Conservation (phyloP, 2,888 invertebrate species). For the Apotomis capreana region DNA sequence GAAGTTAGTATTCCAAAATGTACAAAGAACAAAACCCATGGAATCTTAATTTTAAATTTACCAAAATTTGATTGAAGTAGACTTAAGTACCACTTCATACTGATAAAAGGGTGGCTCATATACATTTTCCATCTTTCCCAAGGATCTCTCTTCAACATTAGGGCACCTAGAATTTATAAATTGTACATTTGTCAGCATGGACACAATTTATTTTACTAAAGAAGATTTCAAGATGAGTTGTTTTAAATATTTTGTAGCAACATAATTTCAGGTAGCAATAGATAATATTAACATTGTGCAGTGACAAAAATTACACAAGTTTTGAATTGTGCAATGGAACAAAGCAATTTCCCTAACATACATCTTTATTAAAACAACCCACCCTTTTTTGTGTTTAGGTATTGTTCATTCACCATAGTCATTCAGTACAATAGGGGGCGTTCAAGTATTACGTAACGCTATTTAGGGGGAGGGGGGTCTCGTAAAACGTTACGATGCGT, state of each 20-base stretch:
- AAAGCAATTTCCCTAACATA: too few relatives aligned
- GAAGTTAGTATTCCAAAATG: slow-evolving; percentile 36
- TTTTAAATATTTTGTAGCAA: too few relatives aligned
- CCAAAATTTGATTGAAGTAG: slow-evolving; percentile 81
- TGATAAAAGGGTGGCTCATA: slow-evolving; percentile 80
- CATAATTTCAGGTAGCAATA: too few relatives aligned
- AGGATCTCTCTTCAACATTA: slow-evolving; percentile 82
- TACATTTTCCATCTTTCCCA: slow-evolving; percentile 84
- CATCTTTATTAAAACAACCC: too few relatives aligned
- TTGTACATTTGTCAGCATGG: slow-evolving; percentile 5
- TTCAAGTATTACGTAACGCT: too few relatives aligned
- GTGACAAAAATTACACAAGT: too few relatives aligned
- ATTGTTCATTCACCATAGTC: background rate
- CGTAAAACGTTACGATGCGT: too few relatives aligned
- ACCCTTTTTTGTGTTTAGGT: too few relatives aligned
- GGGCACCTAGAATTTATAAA: slow-evolving; percentile 76
- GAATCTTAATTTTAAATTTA: slow-evolving; percentile 64
- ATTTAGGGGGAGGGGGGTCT: too few relatives aligned
- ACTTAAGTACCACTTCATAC: slow-evolving; percentile 83
- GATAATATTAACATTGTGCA: too few relatives aligned
- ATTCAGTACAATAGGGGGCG: background rate
- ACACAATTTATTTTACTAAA: background rate
- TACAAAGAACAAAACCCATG: slow-evolving; percentile 45
- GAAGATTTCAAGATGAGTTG: background rate
- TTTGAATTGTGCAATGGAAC: too few relatives aligned